phyloP scores from a whole-genome alignment of 2,888 invertebrate genomes.

The Parnassius smintheus region DNA sequence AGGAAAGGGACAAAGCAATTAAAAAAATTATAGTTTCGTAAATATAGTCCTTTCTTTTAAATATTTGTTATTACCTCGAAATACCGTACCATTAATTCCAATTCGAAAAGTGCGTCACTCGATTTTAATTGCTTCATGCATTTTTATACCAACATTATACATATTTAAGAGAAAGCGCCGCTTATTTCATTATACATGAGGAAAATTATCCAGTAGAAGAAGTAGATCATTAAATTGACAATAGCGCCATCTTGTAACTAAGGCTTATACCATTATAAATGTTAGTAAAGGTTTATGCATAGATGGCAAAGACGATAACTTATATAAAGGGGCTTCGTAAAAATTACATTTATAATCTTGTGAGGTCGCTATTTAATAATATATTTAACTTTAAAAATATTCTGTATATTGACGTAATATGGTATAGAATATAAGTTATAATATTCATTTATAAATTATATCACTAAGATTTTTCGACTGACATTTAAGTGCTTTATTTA shows the following conservation, averaged over 20 bases:
- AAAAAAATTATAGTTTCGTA: too few species aligned
- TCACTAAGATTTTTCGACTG: too few species aligned
- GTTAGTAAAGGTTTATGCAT: neutral
- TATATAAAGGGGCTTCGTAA: neutral
- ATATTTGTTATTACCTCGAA: neutral
- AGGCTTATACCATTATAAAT: neutral
- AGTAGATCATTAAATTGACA: neutral
- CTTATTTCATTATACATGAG: slow-evolving; percentile 8
- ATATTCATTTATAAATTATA: too few species aligned
- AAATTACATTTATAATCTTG: slow-evolving; percentile 4
- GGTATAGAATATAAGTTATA: too few species aligned
- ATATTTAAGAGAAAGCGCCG: neutral
- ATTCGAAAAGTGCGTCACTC: neutral
- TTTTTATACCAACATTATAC: slow-evolving; percentile 6
- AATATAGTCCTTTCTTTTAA: too few species aligned
- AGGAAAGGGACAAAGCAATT: too few species aligned
- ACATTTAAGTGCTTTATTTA: too few species aligned
- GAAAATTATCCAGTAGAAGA: neutral
- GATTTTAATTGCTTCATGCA: slow-evolving; percentile 1
- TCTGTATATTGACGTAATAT: too few species aligned
- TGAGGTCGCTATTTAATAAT: slow-evolving; percentile 8
- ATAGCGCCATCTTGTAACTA: slow-evolving; percentile 9
- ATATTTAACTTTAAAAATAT: neutral
- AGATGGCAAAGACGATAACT: neutral
- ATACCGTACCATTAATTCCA: neutral